A percentile compares a stretch with the other conserved stretches of the same genome.
Evolutionary conservation across 2,797 vertebrate species (phyloP).

Genomic region (Capromys pilorides): DNA sequence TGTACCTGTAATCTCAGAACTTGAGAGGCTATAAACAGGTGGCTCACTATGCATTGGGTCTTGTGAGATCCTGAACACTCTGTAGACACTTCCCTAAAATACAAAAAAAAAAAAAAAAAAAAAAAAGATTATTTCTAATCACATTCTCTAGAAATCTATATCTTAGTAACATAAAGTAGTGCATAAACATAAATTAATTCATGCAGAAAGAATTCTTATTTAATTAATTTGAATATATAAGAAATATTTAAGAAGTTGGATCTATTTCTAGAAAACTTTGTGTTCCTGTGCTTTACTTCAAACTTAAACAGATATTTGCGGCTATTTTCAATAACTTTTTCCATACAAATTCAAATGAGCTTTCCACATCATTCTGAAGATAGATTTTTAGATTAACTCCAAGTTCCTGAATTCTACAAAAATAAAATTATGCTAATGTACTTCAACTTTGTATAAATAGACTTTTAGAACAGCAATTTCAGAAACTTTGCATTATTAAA

Average conservation of each 20-base stretch:
- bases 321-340: slow-evolving; percentile 19
- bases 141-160: background rate
- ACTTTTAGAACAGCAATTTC: background rate
- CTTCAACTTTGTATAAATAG: slow-evolving; percentile 47
- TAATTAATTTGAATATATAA: background rate
- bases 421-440: slow-evolving; percentile 31
- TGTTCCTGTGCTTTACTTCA: background rate
- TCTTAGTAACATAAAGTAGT: background rate
- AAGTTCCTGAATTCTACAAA: slow-evolving; percentile 7
- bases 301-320: background rate
- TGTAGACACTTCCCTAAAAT: too few relatives aligned
- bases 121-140: background rate
- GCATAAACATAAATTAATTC: background rate
- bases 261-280: background rate
- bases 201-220: background rate
- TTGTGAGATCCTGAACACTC: too few relatives aligned
- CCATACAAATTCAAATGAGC: background rate
- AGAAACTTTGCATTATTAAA: background rate
- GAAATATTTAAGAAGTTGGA: background rate
- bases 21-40: too few relatives aligned
- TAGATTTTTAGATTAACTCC: slow-evolving; percentile 30
- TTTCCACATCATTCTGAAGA: slow-evolving; percentile 23
- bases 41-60: too few relatives aligned
- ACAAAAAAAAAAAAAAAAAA: too few relatives aligned
- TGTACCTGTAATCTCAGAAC: too few relatives aligned